phyloP scores from a whole-genome alignment of 2,888 invertebrate species.

The Cyclophora albipunctata region DNA sequence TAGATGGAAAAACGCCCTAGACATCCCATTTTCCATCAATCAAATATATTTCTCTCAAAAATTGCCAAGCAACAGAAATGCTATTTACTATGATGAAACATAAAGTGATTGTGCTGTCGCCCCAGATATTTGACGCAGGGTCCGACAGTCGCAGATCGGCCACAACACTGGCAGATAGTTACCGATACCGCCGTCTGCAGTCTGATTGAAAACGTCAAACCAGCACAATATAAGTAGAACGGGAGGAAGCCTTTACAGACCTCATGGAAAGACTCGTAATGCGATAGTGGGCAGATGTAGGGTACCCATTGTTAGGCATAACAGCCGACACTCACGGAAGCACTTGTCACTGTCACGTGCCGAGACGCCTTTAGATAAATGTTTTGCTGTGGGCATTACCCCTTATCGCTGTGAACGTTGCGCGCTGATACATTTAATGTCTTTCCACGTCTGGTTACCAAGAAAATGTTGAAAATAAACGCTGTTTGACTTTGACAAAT shows the following conservation, averaged over 20 bases:
- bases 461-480: no score
- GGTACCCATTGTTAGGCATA: constrained; percentile 57
- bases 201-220: constrained; percentile 44
- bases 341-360: constrained; percentile 62
- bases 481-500: no score
- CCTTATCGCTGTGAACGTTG: constrained; percentile 26
- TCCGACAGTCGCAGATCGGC: constrained; percentile 16
- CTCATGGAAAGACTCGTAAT: constrained; percentile 49
- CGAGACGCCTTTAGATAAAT: constrained; percentile 49
- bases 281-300: constrained; percentile 54
- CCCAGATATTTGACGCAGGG: constrained; percentile 20
- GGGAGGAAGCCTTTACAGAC: constrained; percentile 64
- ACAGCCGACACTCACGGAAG: constrained; percentile 63
- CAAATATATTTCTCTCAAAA: no score
- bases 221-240: constrained; percentile 49
- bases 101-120: no score
- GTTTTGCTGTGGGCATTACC: constrained; percentile 35
- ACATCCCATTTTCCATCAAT: no score
- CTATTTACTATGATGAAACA: no score
- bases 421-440: constrained; percentile 17
- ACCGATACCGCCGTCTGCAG: constrained; percentile 13
- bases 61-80: no score
- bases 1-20: no score
- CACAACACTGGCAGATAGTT: constrained; percentile 20
- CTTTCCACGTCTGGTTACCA: not conserved